These are phyloP conservation scores for Bergia sp. DNA, from an alignment of 92 coral and sea anemone genomes.

Conservation along the genomic window DNA sequence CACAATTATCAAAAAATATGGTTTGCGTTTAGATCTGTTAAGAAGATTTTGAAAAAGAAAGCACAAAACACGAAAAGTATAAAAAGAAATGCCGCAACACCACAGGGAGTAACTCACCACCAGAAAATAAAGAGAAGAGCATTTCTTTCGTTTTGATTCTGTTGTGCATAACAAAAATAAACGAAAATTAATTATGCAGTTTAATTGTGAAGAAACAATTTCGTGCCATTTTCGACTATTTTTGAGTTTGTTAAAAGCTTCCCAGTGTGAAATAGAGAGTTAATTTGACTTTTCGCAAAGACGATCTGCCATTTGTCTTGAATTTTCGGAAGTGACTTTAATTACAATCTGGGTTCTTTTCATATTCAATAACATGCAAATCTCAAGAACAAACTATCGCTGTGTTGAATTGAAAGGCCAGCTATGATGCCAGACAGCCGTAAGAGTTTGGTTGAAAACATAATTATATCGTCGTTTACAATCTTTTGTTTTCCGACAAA, in stretches of 20 bases:
- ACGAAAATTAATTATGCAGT: not conserved
- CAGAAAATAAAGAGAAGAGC: not conserved
- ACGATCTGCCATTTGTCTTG: too few species aligned
- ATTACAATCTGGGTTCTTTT: not conserved
- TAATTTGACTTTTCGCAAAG: not conserved
- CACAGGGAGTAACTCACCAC: not conserved
- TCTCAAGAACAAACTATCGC: not conserved
- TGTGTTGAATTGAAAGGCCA: not conserved
- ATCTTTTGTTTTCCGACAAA: not conserved
- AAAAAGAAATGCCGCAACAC: not conserved
- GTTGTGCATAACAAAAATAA: too few species aligned
- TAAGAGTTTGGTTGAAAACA: not conserved
- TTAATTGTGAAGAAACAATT: not conserved
- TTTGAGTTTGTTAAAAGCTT: not conserved
- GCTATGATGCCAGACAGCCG: not conserved
- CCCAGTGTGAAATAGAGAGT: too few species aligned
- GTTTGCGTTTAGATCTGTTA: too few species aligned
- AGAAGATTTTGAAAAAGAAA: not conserved
- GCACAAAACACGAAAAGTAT: too few species aligned
- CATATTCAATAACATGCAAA: not conserved
- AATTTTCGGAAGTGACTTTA: too few species aligned
- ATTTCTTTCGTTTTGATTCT: too few species aligned
- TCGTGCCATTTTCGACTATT: not conserved
- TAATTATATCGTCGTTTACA: not conserved
- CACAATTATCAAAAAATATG: too few species aligned